Percentiles rank a stretch among this genome's conserved stretches.
Conservation (phyloP, 2,888 invertebrate genomes). For the Mycogona germanica region DNA sequence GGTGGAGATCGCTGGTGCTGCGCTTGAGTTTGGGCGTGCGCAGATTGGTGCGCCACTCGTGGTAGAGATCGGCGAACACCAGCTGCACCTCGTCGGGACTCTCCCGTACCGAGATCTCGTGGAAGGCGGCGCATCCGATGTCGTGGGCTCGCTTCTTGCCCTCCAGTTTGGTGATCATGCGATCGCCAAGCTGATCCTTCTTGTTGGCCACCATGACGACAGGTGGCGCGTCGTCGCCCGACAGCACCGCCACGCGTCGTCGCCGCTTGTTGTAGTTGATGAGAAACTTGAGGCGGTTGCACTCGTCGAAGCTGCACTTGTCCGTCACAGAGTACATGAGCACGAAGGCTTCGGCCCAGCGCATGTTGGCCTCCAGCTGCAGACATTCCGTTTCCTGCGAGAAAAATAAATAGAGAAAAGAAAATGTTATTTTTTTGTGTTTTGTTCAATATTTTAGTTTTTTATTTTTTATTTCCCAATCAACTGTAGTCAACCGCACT, state of each 20-base stretch:
- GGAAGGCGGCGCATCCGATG: constrained; percentile 67
- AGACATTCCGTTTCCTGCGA: constrained; percentile 16
- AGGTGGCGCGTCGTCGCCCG: constrained; percentile 42
- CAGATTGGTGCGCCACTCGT: constrained; percentile 53
- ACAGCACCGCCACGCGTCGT: constrained; percentile 42
- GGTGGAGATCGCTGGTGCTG: constrained; percentile 44
- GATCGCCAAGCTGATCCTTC: constrained; percentile 59
- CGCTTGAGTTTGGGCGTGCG: constrained; percentile 52
- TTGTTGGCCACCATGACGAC: constrained; percentile 75
- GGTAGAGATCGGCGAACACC: constrained; percentile 58
- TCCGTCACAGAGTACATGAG: constrained; percentile 79
- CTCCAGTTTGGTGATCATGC: constrained; percentile 63
- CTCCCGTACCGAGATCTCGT: constrained; percentile 73
- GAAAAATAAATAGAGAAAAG: constrained; percentile 7
- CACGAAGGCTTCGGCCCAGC: constrained; percentile 80
- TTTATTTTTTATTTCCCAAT: too few species aligned
- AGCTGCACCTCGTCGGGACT: constrained; percentile 56
- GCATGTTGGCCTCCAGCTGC: constrained; percentile 57
- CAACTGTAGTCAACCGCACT: too few species aligned
- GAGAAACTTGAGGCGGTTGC: constrained; percentile 65
- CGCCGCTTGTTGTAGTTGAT: constrained; percentile 65
- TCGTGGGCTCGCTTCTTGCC: constrained; percentile 61
- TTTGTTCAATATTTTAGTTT: background rate
- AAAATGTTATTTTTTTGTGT: background rate
- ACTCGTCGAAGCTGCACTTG: constrained; percentile 78